Conservation (phyloP, 2,888 invertebrate species). For the Phorcus lineatus region DNA sequence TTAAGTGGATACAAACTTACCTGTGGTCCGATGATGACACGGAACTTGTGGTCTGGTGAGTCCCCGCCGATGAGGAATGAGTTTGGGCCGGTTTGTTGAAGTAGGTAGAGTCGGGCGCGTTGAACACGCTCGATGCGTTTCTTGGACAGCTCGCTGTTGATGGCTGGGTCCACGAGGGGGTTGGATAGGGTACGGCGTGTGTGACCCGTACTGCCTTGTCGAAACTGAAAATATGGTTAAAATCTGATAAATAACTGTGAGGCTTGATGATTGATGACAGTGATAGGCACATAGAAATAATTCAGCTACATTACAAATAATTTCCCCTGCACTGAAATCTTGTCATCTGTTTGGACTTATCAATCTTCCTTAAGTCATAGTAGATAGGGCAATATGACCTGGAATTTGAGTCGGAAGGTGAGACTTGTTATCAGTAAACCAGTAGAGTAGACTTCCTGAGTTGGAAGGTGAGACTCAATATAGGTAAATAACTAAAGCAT, state of each 20-base stretch:
- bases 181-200: constrained; percentile 8
- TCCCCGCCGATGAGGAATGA: constrained; percentile 77
- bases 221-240: constrained; percentile 36
- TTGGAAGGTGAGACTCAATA: too few species aligned
- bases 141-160: constrained; percentile 55
- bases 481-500: too few species aligned
- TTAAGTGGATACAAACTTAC: constrained; percentile 47
- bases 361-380: background rate
- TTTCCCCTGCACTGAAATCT: background rate
- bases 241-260: constrained; percentile 7
- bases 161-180: background rate
- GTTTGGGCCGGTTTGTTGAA: constrained; percentile 77
- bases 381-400: too few species aligned
- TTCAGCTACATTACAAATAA: background rate
- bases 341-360: background rate
- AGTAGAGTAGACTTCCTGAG: too few species aligned
- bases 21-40: constrained; percentile 77
- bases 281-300: too few species aligned
- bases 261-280: too few species aligned
- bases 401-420: too few species aligned
- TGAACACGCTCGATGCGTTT: constrained; percentile 72
- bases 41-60: constrained; percentile 76
- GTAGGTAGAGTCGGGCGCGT: constrained; percentile 75
- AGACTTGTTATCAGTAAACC: too few species aligned
- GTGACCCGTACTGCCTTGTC: constrained; percentile 34